Base-by-base conservation (phyloP, 1,140 invertebrate species). In the Diorhabda carinulata region DNA sequence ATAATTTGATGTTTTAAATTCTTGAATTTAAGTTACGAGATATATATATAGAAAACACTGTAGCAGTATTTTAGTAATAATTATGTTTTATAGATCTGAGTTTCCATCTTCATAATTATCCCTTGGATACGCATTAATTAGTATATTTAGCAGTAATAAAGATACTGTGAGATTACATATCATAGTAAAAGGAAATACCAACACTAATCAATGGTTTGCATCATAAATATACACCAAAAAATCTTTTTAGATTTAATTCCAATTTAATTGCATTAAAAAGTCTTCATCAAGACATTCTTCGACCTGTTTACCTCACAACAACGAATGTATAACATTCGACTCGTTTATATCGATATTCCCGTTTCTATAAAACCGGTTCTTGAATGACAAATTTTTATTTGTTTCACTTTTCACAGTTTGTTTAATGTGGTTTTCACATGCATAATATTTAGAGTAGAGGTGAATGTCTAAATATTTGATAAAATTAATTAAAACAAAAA, bases 291-390 rank as follows among this genome's bases (percentile, higher is more conserved):
- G 47, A 52, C 47, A 52, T 52, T 52, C 47, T 52, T 52, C 6
- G 47, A 52, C 47, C 47, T 52, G 47, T 52, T 52, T 52, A 52
- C 47, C 47, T 52, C 47, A 52, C 47, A 52, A 52, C 47, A 52
- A 8, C 47, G 6, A 52, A 52, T 52, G 47, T 52, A 52, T 52
- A 52, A 52, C 47, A 52, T 52, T 52, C 47, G n/a, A 52, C 47
- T 52, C 47, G 47, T 52, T 52, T 52, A 52, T 52, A 52, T n/a
- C 6, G 47, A 52, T 25, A 25, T 52, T 52, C 47, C 47, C n/a
- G 47, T 52, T 52, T 52, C n/a, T n/a, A 52, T n/a, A 4, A n/a
- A 2, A 52, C 6, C 47, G 6, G 47, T 6, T 52, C n/a, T 4
- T 52, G 6, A n/a, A 52, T 52, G 47, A 52, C 47, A 52, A 52